Evolutionary conservation across 2,888 invertebrate species (phyloP).

Genomic region (Keiferia lycopersicella): DNA sequence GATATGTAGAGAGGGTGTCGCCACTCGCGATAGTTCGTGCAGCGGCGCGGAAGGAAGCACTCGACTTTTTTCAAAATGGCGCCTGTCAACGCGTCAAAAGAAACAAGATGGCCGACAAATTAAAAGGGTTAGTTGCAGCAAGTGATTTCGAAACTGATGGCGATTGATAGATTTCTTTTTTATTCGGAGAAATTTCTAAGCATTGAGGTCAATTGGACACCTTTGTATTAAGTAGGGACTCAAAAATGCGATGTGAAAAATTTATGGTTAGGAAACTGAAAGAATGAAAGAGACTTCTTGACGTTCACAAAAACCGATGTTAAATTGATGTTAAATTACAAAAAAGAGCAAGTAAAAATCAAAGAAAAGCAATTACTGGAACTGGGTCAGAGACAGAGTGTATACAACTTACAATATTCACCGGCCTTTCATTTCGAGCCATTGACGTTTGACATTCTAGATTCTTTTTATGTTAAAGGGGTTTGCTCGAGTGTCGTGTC

Average conservation of each 20-base stretch:
- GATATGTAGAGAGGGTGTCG: conserved; percentile 78
- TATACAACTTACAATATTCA: conserved; percentile 3
- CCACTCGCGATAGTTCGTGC: conserved; percentile 69
- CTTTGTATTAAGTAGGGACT: background rate
- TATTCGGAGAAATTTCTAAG: background rate
- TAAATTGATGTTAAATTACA: background rate
- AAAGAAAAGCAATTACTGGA: conserved; percentile 20
- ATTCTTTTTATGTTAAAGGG: conserved; percentile 52
- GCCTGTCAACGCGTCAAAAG: conserved; percentile 68
- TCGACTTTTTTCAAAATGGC: conserved; percentile 80
- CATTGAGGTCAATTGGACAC: background rate
- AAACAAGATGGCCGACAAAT: conserved; percentile 68
- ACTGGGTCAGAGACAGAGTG: conserved; percentile 23
- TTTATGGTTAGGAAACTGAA: background rate
- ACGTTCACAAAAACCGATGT: conserved; percentile 1
- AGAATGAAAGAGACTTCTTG: background rate
- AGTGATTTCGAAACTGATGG: conserved; percentile 36
- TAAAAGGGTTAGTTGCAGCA: conserved; percentile 56
- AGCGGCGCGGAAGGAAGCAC: conserved; percentile 78
- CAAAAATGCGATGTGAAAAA: background rate
- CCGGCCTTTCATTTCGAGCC: conserved; percentile 40
- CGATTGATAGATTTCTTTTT: background rate
- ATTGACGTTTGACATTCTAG: conserved; percentile 46
- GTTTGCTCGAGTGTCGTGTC: conserved; percentile 58
- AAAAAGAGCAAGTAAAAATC: conserved; percentile 18